A percentile compares a stretch with the other conserved stretches of the same genome.
Evolutionary conservation across 2,797 vertebrate genomes (phyloP).

Genomic region (Spondyliosoma cantharus): DNA sequence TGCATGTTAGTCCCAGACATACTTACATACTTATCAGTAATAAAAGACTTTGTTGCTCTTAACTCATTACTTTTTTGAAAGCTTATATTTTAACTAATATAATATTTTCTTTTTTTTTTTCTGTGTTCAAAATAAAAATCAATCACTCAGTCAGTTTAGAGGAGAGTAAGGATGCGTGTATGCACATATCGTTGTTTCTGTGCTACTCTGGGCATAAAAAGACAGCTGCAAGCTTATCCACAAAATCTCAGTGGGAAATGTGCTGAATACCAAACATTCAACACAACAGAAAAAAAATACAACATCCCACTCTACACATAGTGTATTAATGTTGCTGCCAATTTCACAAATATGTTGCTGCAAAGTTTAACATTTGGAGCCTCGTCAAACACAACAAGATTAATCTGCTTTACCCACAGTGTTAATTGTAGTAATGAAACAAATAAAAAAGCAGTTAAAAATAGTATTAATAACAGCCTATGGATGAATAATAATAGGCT

Average conservation of each 20-base stretch:
- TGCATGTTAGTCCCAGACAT: not conserved
- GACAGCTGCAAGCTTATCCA: not conserved
- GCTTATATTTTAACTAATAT: no score
- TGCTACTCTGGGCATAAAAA: not conserved
- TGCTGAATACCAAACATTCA: not conserved
- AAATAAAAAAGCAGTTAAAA: not conserved
- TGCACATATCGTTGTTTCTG: not conserved
- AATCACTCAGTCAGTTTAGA: not conserved
- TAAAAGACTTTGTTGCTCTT: not conserved
- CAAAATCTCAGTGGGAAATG: not conserved
- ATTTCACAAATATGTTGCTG: not conserved
- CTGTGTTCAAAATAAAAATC: no score
- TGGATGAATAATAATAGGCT: not conserved
- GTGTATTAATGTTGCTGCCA: not conserved
- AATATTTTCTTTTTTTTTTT: no score
- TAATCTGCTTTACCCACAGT: not conserved
- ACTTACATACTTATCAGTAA: no score
- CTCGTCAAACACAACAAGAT: not conserved
- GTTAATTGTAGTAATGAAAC: not conserved
- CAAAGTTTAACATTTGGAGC: not conserved
- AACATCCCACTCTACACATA: not conserved
- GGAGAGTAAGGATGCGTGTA: not conserved
- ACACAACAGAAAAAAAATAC: not conserved
- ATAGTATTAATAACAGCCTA: not conserved
- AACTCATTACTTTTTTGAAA: no score